These are phyloP conservation scores for Heptascelio sp. DNA, from an alignment of 2,888 invertebrate species.

Conservation along the genomic window DNA sequence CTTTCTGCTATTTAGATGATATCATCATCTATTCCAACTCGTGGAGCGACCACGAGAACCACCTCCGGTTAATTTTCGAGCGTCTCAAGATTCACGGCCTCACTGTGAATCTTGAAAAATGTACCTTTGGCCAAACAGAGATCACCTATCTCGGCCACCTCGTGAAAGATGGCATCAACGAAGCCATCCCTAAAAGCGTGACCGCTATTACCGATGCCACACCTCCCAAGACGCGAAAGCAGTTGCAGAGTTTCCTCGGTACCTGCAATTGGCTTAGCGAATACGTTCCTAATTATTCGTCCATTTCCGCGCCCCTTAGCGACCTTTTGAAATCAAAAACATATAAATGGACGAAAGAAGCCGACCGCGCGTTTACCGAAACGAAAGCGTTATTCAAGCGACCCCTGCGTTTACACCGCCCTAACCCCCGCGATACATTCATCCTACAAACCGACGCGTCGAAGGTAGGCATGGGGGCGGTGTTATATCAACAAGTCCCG, in stretches of 20 bases:
- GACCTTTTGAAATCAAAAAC: constrained; percentile 5
- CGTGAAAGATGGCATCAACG: not conserved
- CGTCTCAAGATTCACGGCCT: constrained; percentile 57
- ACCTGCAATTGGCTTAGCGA: constrained; percentile 61
- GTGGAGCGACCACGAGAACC: constrained; percentile 60
- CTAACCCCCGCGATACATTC: not conserved
- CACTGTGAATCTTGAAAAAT: constrained; percentile 46
- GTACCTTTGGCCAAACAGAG: constrained; percentile 62
- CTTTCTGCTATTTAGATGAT: constrained; percentile 75
- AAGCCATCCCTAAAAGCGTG: constrained; percentile 6
- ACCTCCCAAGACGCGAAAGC: constrained; percentile 19
- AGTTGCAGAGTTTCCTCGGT: constrained; percentile 32
- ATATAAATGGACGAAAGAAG: constrained; percentile 18
- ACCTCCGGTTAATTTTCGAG: constrained; percentile 68
- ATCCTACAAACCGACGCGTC: not conserved
- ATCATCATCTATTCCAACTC: constrained; percentile 69
- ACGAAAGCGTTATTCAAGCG: constrained; percentile 1
- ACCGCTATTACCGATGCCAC: constrained; percentile 10
- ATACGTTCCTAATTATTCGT: constrained; percentile 28
- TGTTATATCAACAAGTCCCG: constrained; percentile 3
- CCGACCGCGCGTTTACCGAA: constrained; percentile 8
- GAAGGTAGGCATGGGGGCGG: constrained; percentile 14
- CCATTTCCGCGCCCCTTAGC: constrained; percentile 12
- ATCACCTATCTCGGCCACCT: constrained; percentile 73
- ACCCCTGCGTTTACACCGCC: not conserved